Base-by-base conservation (phyloP, 2,888 invertebrate genomes). In the Hypsopygia costalis region DNA sequence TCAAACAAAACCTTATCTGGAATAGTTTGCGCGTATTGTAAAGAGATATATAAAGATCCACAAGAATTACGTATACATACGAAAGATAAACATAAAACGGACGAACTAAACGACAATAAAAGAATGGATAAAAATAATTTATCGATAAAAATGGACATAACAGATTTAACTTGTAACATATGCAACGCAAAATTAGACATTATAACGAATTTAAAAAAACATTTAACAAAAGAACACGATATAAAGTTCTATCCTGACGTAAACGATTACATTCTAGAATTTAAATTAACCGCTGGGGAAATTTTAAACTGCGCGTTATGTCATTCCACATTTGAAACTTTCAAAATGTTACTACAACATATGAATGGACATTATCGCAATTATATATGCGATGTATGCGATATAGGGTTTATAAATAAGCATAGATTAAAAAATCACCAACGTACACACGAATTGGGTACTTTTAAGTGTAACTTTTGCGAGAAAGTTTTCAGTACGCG, bases 281-380 rank as follows among this genome's bases (percentile, higher is more conserved):
- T 86, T 9, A 85, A 81, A 47, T 4, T 87, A 0, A 75, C 69
- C 0, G 66, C 69, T 0, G 55, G 49, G 0, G 74, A 78, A 4
- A 63, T 77, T 0, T 33, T 82, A 0, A 77, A 79, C 33, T 87
- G 87, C 34, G 82, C 79, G 0, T 34, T 85, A 0, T 87, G 87
- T 29, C 48, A 74, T 33, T 81, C 82, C 0, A 78, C 69, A 0
- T 87, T 70, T 39, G 85, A 83, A 34, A 83, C 85, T 0, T 86
- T 86, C 20, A 85, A 83, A 58, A 85, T 79, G 77, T 35, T 86
- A 0, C 9, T 81, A 0, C 83, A 85, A 44, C 87, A 87, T 9
- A 86, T 87, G 86, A 86, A 86, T 20, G 73, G 79, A 0, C 87
- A 86, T 51, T 86, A 83, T 36, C 67, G 85, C 11, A 85, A 86